A percentile compares a stretch with the other conserved stretches of the same genome.
Evolutionary conservation across 2,113 vertebrate genomes (phyloP).

Genomic region (Esox niger): DNA sequence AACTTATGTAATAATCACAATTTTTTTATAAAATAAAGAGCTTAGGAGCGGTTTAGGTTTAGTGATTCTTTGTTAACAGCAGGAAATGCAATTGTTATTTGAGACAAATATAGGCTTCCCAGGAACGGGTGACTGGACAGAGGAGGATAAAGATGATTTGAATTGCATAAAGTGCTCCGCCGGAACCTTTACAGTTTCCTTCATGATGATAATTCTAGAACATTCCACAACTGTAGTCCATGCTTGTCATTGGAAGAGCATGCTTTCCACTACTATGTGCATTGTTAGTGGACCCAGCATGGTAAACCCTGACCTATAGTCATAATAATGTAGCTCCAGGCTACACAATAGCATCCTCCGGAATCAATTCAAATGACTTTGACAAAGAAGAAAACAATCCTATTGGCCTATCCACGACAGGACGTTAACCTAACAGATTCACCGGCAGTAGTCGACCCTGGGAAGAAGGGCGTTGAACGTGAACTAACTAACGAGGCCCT

Average conservation of each 20-base stretch:
- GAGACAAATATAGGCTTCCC: neutral
- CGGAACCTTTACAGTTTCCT: neutral
- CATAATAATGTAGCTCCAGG: constrained; percentile 5
- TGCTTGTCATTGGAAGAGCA: neutral
- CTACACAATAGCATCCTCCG: constrained; percentile 11
- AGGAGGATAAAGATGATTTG: neutral
- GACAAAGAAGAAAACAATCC: constrained; percentile 38
- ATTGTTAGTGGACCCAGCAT: constrained; percentile 3
- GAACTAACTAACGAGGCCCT: constrained; percentile 34
- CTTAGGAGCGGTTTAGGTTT: neutral
- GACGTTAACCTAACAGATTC: constrained; percentile 39
- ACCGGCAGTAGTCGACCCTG: constrained; percentile 29
- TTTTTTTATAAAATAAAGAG: neutral
- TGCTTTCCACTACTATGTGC: constrained; percentile 1
- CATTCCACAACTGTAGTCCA: neutral
- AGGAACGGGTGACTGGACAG: neutral
- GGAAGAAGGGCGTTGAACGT: constrained; percentile 25
- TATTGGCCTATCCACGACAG: constrained; percentile 19
- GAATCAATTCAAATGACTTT: constrained; percentile 28
- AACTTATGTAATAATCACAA: no score
- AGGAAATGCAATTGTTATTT: neutral
- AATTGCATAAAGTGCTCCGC: neutral
- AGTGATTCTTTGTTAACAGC: neutral
- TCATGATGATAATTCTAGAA: neutral
- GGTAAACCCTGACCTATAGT: constrained; percentile 22